Percentiles rank a stretch among this genome's conserved stretches.
phyloP scores from a whole-genome alignment of 2,888 invertebrate species.

The Sarcophaga subvicina region DNA sequence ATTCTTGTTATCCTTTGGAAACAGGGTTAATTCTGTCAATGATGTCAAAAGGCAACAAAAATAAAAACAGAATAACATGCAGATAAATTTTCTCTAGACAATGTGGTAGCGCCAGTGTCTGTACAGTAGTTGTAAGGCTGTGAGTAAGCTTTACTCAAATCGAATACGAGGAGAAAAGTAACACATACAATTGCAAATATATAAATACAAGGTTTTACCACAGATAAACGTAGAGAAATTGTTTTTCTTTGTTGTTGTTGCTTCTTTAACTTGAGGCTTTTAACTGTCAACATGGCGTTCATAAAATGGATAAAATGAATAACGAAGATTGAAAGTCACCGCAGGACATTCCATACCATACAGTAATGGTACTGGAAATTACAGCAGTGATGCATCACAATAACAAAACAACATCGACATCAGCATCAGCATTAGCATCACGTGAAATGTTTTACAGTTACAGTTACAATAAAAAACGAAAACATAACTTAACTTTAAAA shows the following conservation, averaged over 20 bases:
- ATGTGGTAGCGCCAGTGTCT: too few species aligned
- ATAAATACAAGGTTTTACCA: not conserved
- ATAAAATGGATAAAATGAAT: constrained; percentile 47
- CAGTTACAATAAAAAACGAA: too few species aligned
- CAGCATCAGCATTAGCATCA: too few species aligned
- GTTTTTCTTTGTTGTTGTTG: too few species aligned
- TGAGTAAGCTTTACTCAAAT: too few species aligned
- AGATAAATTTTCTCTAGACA: too few species aligned
- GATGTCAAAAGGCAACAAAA: not conserved
- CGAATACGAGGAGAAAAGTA: too few species aligned
- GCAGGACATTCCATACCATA: constrained; percentile 31
- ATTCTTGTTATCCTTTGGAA: constrained; percentile 6
- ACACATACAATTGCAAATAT: not conserved
- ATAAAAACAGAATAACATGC: not conserved
- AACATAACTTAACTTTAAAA: too few species aligned
- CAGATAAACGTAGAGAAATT: not conserved
- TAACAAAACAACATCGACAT: not conserved
- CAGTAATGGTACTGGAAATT: not conserved
- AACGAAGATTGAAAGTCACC: constrained; percentile 47
- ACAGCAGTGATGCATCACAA: too few species aligned
- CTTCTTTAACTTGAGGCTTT: constrained; percentile 31
- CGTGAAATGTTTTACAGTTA: too few species aligned
- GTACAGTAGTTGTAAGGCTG: too few species aligned
- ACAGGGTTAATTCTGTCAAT: constrained; percentile 23
- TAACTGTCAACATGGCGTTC: constrained; percentile 47